A percentile compares a stretch with the other conserved stretches of the same genome.
Evolutionary conservation across 2,888 invertebrate genomes (phyloP).

Genomic region (Ptilodon capucinus): DNA sequence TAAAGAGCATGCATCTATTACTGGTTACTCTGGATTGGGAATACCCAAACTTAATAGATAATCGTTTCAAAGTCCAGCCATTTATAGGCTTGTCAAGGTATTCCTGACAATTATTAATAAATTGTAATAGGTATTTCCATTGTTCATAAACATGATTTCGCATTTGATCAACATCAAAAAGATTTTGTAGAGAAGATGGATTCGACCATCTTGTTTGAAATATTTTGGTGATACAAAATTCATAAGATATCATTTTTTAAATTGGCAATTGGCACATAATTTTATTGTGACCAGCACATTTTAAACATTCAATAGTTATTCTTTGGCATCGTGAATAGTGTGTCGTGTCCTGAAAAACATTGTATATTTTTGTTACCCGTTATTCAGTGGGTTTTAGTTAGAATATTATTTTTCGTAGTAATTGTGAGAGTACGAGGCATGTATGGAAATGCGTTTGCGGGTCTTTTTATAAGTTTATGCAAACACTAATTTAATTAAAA

Average conservation of each 20-base stretch:
- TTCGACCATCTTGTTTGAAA: not conserved
- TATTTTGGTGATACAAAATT: constrained; percentile 35
- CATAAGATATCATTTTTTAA: constrained; percentile 44
- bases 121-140: too few relatives aligned
- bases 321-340: constrained; percentile 20
- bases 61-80: not conserved
- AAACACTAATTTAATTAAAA: too few relatives aligned
- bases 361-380: constrained; percentile 1
- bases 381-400: not conserved
- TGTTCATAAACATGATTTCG: too few relatives aligned
- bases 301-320: constrained; percentile 3
- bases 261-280: constrained; percentile 54
- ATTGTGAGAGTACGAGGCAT: not conserved
- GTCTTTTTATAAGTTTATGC: not conserved
- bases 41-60: constrained; percentile 8
- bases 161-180: constrained; percentile 8
- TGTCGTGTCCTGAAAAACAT: constrained; percentile 8
- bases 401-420: not conserved
- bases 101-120: too few relatives aligned
- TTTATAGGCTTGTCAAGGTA: too few relatives aligned
- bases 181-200: constrained; percentile 4
- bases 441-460: not conserved
- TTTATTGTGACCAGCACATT: constrained; percentile 63
- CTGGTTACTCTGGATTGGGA: constrained; percentile 25
- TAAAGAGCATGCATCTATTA: constrained; percentile 70